These are phyloP conservation scores for Pteruthius melanotis DNA, from an alignment of 2,113 vertebrate species.

Conservation along the genomic window DNA sequence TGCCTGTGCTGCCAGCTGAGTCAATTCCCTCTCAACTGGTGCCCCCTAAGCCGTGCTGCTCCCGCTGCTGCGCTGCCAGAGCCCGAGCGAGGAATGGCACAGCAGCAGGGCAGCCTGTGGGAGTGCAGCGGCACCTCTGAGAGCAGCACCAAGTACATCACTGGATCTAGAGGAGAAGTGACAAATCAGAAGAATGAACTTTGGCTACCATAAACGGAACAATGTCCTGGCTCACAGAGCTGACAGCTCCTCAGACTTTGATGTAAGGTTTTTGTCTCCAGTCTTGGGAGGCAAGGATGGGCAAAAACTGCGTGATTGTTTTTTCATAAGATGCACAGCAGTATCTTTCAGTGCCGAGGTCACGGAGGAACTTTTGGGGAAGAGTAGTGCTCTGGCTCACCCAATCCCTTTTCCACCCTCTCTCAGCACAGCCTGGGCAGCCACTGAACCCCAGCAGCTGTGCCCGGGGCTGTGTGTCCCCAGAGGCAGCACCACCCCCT, in stretches of 20 bases:
- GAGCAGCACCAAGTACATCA: neutral
- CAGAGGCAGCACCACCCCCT: neutral
- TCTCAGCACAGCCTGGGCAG: neutral
- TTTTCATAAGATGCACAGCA: neutral
- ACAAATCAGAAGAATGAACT: neutral
- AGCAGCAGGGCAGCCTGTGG: neutral
- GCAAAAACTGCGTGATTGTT: neutral
- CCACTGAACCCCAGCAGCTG: neutral
- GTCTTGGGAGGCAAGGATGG: neutral
- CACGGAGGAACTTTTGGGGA: neutral
- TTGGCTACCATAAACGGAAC: neutral
- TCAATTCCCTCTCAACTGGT: rapidly evolving
- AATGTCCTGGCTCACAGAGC: neutral
- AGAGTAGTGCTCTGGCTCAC: neutral
- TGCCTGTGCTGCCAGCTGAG: neutral
- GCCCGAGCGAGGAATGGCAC: rapidly evolving
- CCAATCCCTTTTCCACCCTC: neutral
- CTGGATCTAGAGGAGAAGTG: neutral
- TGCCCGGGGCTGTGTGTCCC: neutral
- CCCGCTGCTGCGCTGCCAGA: neutral
- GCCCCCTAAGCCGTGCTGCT: neutral
- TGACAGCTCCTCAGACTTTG: neutral
- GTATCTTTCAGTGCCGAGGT: neutral
- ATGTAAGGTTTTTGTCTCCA: neutral
- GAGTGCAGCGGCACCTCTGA: neutral